Evolutionary conservation across 2,113 vertebrate species (phyloP).

Genomic region (Lagopus muta): DNA sequence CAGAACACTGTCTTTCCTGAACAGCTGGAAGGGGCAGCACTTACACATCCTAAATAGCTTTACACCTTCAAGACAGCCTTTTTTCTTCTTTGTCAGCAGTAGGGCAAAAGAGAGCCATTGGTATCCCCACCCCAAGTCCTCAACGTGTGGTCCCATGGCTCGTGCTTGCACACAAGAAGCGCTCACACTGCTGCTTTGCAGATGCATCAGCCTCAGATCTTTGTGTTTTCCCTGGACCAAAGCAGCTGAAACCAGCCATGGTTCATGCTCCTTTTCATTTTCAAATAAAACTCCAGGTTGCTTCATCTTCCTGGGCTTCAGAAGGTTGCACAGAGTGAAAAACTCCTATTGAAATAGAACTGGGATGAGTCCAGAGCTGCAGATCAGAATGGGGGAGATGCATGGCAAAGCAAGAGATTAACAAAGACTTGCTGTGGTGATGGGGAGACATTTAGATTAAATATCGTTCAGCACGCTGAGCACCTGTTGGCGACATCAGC

Average conservation of each 20-base stretch:
- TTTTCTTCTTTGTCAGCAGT: not conserved
- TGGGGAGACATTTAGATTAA: constrained; percentile 1
- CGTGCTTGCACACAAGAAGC: fast-evolving
- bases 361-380: not conserved
- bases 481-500: constrained; percentile 50
- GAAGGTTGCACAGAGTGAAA: fast-evolving
- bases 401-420: not conserved
- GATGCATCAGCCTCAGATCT: not conserved
- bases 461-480: not conserved
- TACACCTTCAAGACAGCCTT: not conserved
- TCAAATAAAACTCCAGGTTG: not conserved
- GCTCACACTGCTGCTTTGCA: fast-evolving
- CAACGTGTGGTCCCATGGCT: not conserved
- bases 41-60: not conserved
- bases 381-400: not conserved
- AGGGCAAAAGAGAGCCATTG: not conserved
- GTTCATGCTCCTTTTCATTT: not conserved
- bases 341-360: not conserved
- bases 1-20: not conserved
- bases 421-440: not conserved
- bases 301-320: not conserved
- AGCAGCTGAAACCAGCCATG: not conserved
- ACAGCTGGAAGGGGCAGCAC: not conserved
- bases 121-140: not conserved
- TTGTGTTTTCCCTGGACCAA: not conserved